Evolutionary conservation across 1,140 invertebrate species (phyloP), one percentile per base, ranked within the genome.

Genomic region (Teleogryllus occipitalis): DNA sequence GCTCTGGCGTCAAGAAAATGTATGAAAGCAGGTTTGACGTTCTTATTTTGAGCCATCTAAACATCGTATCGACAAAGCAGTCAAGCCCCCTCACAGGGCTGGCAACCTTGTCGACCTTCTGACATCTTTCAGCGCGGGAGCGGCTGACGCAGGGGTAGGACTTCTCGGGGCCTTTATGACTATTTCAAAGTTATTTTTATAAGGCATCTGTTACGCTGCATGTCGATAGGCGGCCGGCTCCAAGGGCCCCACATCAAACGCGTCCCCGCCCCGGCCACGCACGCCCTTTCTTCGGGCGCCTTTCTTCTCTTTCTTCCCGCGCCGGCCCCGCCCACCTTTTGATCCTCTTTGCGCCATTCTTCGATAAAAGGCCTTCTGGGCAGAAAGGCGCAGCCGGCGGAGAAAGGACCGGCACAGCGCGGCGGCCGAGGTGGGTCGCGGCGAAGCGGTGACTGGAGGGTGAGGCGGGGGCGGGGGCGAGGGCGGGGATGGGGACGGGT

Each of bases 121-220:
- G 54, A 65, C 54, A 65, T 65, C 54, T 65, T 65, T 65, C 54
- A 65, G 18, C 54, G 27, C 54, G 54, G 18, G 54, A 65, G 54
- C 10, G 18, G 10, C 54, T 18, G 10, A 65, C 54, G 54, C 54
- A 14, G 54, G 54, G 54, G 54, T 2, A 14, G 54, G 54, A 65
- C 54, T 65, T 65, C 54, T 18, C 18, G 10, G 54, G 10, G 54
- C 54, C 54, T 65, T 65, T 65, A 65, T 65, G 54, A 65, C 54
- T 65, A 65, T 65, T 65, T 65, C 54, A 65, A 65, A 65, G 54
- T 65, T 65, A 65, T 65, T 65, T 65, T 65, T 65, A 65, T 65
- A 65, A 10, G 54, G 54, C 54, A 65, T 65, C 54, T 65, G 54
- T 65, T 65, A 65, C 54, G 54, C 18, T 65, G 54, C 18, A 65